phyloP scores from a whole-genome alignment of 23 tunicate species.

The Halocynthia aurantium region DNA sequence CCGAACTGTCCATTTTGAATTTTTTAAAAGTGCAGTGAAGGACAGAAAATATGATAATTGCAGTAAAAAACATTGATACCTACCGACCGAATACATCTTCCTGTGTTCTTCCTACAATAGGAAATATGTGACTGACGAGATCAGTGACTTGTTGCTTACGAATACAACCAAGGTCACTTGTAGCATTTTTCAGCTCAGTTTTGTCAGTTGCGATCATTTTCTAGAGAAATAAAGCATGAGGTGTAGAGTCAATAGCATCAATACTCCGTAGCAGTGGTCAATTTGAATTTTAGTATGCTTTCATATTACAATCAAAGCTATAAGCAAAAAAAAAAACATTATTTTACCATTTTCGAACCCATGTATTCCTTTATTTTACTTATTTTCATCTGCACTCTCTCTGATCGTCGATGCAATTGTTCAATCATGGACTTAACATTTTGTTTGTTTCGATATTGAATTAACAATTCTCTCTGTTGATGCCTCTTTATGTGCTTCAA shows the following conservation, averaged over 20 bases:
- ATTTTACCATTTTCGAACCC: slow-evolving; percentile 6
- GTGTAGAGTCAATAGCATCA: background rate
- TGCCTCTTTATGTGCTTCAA: background rate
- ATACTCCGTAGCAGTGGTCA: background rate
- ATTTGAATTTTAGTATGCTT: background rate
- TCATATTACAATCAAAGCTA: background rate
- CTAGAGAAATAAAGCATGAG: background rate
- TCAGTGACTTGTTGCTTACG: slow-evolving; percentile 8
- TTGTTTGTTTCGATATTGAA: background rate
- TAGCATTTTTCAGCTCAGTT: background rate
- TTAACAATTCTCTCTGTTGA: background rate
- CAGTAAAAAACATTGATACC: background rate
- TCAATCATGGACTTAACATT: background rate
- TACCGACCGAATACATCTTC: slow-evolving; percentile 10
- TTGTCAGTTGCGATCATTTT: background rate
- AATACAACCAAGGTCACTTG: background rate
- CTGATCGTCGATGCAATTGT: background rate
- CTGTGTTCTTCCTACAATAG: slow-evolving; percentile 14
- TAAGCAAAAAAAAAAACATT: background rate
- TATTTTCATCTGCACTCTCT: background rate
- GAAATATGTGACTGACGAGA: slow-evolving; percentile 17
- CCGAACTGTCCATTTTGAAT: background rate
- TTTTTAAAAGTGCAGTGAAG: no score
- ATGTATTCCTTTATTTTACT: background rate
- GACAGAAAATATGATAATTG: no score